Percentiles rank a stretch among this genome's conserved stretches.
Evolutionary conservation across 2,888 invertebrate species (phyloP).

Genomic region (Bellardia bayeri): DNA sequence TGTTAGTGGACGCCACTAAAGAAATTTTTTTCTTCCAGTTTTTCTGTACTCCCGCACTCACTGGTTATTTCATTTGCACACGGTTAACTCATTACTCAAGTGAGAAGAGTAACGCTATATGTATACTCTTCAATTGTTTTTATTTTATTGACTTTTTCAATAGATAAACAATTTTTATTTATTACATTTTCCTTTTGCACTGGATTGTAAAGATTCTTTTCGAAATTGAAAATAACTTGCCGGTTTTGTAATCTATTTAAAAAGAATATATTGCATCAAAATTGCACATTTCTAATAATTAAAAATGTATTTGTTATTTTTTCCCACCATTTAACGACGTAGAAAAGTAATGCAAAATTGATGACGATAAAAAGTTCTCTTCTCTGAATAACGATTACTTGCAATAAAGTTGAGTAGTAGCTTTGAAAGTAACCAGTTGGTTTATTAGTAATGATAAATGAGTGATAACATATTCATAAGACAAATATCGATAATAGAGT

Average conservation of each 20-base stretch:
- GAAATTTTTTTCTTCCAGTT: conserved; percentile 69
- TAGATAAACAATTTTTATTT: conserved; percentile 73
- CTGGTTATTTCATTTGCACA: conserved; percentile 52
- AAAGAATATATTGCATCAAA: not conserved
- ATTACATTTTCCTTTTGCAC: conserved; percentile 51
- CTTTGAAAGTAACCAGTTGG: not conserved
- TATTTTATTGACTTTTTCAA: conserved; percentile 72
- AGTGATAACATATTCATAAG: too few relatives aligned
- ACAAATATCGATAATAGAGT: too few relatives aligned
- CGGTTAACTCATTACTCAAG: conserved; percentile 17
- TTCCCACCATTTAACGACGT: conserved; percentile 71
- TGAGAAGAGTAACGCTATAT: conserved; percentile 58
- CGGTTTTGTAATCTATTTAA: not conserved
- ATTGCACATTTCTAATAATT: conserved; percentile 3
- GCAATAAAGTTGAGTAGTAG: not conserved
- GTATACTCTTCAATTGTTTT: conserved; percentile 62
- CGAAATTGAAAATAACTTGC: not conserved
- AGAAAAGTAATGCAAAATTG: conserved; percentile 70
- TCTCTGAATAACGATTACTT: conserved; percentile 56
- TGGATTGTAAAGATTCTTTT: not conserved
- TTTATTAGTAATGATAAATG: not conserved
- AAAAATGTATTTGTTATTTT: conserved; percentile 49
- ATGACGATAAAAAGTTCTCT: conserved; percentile 65
- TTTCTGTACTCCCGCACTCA: conserved; percentile 73
- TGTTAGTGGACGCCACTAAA: conserved; percentile 70